phyloP scores from a whole-genome alignment of 2,888 invertebrate species.

The Eurytoma adleriae region DNA sequence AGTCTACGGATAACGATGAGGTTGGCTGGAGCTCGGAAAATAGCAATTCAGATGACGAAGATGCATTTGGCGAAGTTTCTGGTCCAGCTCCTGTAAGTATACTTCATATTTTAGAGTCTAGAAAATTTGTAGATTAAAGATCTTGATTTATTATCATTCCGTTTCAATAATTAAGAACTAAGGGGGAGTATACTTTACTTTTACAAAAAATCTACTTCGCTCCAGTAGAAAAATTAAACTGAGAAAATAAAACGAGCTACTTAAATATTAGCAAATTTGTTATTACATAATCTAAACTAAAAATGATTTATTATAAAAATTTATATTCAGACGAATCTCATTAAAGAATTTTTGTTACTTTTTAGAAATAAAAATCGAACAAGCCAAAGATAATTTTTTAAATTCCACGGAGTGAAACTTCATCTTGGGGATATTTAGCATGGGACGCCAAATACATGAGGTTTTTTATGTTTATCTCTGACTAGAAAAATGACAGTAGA shows the following conservation, averaged over 20 bases:
- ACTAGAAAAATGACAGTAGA: constrained; percentile 34
- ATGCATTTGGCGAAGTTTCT: constrained; percentile 81
- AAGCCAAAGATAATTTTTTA: constrained; percentile 53
- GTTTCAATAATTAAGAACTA: neutral
- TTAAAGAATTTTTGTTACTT: constrained; percentile 38
- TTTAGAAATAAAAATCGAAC: constrained; percentile 54
- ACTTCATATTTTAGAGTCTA: neutral
- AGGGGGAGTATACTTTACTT: constrained; percentile 36
- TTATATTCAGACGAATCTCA: constrained; percentile 5
- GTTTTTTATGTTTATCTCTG: constrained; percentile 49
- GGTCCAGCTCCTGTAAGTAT: constrained; percentile 77
- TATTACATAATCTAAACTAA: constrained; percentile 11
- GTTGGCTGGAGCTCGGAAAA: constrained; percentile 94
- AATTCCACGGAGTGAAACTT: constrained; percentile 51
- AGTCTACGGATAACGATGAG: constrained; percentile 81
- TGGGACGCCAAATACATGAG: constrained; percentile 39
- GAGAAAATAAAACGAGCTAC: neutral
- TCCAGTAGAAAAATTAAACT: neutral
- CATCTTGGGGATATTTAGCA: constrained; percentile 48
- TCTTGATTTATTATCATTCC: neutral
- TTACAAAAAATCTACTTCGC: neutral
- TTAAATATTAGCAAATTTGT: neutral
- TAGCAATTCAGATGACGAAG: constrained; percentile 93
- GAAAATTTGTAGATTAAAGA: neutral
- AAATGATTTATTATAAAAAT: no score